Evolutionary conservation across 2,797 vertebrate genomes (phyloP), one percentile per base, ranked within the genome.

Genomic region (Paratrypauchen microcephalus): DNA sequence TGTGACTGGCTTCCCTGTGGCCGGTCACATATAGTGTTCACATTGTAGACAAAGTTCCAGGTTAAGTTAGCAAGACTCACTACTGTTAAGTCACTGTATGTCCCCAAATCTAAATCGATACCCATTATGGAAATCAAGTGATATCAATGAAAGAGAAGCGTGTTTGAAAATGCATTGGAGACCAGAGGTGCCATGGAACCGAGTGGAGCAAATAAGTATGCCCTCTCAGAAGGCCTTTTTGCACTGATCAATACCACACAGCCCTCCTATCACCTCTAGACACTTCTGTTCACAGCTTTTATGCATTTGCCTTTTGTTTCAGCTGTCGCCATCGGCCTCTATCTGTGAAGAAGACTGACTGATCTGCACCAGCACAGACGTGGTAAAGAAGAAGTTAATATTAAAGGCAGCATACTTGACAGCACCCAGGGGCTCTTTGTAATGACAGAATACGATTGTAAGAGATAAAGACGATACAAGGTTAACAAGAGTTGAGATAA

Each of bases 101-200:
- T 77, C 67, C 67, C 75, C 57, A 81, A 84, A 84, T 71, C 60
- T 28, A 62, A 84, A 90, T 90, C 84, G 66, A 89, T 90, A 86
- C 73, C 74, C 78, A 83, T 87, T 87, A 80, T 62, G 63, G 32
- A 68, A 65, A 72, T 67, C 55, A 75, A 67, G 47, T 66, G 36
- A 76, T 18, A 13, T 30, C 32, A 41, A 28, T 19, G 45, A 11
- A 30, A 47, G 28, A 61, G 26, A 63, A 13, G 32, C 30, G 52
- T 30, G 50, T 80, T 81, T 70, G 21, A 67, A 77, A 81, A 79
- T 69, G 79, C 19, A 75, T 76, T 69, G 57, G 72, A 77, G 56
- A 69, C 41, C 50, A 73, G 56, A 61, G 72, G 65, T 83, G 79
- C 69, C 82, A 80, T 48, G 78, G 78, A 75, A 69, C 62, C 74